A percentile compares a stretch with the other conserved stretches of the same genome.
phyloP scores from a whole-genome alignment of 2,797 vertebrate species.

The Acanthurus lineatus region DNA sequence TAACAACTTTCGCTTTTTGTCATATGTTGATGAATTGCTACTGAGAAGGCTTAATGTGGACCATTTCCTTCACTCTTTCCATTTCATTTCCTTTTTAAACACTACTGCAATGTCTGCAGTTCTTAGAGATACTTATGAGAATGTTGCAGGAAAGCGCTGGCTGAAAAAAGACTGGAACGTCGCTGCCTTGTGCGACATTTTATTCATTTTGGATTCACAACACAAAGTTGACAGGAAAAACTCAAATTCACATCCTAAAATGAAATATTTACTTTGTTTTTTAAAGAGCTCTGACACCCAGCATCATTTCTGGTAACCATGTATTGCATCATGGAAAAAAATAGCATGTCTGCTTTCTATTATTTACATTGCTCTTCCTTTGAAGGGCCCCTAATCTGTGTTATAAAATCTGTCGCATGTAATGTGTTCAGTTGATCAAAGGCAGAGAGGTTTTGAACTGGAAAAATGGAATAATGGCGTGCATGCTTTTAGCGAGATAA shows the following conservation, averaged over 20 bases:
- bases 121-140: constrained; percentile 20
- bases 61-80: constrained; percentile 25
- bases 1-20: constrained; percentile 28
- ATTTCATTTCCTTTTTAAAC: constrained; percentile 45
- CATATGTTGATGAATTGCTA: constrained; percentile 27
- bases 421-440: constrained; percentile 28
- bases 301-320: constrained; percentile 37
- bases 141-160: constrained; percentile 9
- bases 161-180: constrained; percentile 33
- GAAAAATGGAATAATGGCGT: background rate
- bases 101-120: constrained; percentile 47
- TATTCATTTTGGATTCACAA: background rate
- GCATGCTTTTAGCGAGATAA: constrained; percentile 36
- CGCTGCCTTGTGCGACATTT: background rate
- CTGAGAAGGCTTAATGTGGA: constrained; percentile 29
- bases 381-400: constrained; percentile 63
- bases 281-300: constrained; percentile 45
- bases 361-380: constrained; percentile 75
- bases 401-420: constrained; percentile 46
- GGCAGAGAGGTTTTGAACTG: constrained; percentile 32
- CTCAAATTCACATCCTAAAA: constrained; percentile 18
- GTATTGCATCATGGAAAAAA: constrained; percentile 71
- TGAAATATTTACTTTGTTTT: constrained; percentile 63
- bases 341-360: constrained; percentile 64
- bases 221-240: constrained; percentile 12